phyloP scores from a whole-genome alignment of 2,113 vertebrate genomes.

The Istiophorus platypterus region DNA sequence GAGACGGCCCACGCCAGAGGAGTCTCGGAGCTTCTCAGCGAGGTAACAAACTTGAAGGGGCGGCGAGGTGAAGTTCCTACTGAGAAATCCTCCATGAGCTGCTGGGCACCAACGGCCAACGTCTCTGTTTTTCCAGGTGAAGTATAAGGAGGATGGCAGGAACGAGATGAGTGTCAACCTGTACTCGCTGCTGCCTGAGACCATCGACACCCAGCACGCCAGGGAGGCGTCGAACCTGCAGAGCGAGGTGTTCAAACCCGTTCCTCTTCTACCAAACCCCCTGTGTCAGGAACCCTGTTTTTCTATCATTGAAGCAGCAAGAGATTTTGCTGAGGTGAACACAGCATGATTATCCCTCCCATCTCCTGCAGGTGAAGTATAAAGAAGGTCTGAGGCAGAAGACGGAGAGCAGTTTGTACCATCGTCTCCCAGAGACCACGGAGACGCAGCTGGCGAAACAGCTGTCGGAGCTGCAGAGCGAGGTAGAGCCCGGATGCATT shows the following conservation, averaged over 20 bases:
- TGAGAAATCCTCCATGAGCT: neutral
- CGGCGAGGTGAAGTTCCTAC: neutral
- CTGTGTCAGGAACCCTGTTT: neutral
- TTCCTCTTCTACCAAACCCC: too few relatives aligned
- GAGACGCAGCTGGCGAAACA: constrained; percentile 76
- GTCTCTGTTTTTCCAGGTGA: constrained; percentile 32
- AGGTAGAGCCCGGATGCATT: neutral
- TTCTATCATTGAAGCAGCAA: too few relatives aligned
- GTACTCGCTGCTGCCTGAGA: constrained; percentile 91
- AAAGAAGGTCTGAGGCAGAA: constrained; percentile 68
- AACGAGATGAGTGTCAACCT: constrained; percentile 84
- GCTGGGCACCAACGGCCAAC: fast-evolving
- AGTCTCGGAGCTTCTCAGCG: constrained; percentile 66
- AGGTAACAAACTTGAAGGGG: too few relatives aligned
- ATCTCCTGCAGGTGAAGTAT: constrained; percentile 60
- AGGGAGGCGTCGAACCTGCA: constrained; percentile 75
- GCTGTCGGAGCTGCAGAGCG: constrained; percentile 71
- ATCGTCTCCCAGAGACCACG: constrained; percentile 71
- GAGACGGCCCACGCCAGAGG: constrained; percentile 90
- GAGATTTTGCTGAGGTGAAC: neutral
- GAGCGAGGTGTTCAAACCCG: constrained; percentile 58
- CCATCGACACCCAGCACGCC: constrained; percentile 89
- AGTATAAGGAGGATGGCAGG: constrained; percentile 79
- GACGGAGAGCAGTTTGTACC: constrained; percentile 71
- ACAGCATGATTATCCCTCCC: neutral